These are phyloP conservation scores for Axea sp. DNA, from an alignment of 2,888 invertebrate species.

Conservation along the genomic window DNA sequence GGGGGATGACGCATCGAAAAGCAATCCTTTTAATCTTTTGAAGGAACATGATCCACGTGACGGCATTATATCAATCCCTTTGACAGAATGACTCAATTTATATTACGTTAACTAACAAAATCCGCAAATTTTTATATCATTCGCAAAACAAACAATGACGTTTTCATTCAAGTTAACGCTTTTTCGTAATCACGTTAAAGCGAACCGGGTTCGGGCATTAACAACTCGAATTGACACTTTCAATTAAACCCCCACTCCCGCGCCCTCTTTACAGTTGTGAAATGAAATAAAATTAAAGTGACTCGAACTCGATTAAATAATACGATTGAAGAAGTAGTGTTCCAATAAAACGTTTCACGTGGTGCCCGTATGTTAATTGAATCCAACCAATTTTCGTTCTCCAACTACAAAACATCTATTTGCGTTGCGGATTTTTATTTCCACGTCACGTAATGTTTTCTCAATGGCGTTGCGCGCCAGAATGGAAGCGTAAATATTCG, in stretches of 20 bases:
- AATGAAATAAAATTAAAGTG: constrained; percentile 17
- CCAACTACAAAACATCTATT: constrained; percentile 38
- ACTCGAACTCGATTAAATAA: constrained; percentile 14
- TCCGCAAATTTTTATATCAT: not conserved
- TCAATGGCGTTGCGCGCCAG: constrained; percentile 28
- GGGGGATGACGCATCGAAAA: constrained; percentile 17
- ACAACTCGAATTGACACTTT: constrained; percentile 3
- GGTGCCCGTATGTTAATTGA: constrained; percentile 32
- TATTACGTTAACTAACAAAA: constrained; percentile 15
- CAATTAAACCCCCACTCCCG: constrained; percentile 4
- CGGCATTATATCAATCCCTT: constrained; percentile 23
- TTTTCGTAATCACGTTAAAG: constrained; percentile 2
- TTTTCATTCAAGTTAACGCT: constrained; percentile 1
- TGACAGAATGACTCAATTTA: constrained; percentile 20
- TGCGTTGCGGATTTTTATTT: constrained; percentile 40
- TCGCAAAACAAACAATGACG: not conserved
- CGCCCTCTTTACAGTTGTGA: constrained; percentile 3
- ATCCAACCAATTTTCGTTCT: constrained; percentile 16
- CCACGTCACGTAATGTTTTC: constrained; percentile 52
- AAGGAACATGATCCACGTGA: constrained; percentile 24
- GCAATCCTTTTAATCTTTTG: constrained; percentile 35
- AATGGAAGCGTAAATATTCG: constrained; percentile 46
- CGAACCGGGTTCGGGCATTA: not conserved
- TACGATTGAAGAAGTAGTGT: constrained; percentile 8
- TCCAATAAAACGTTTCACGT: constrained; percentile 8